Evolutionary conservation across 2,113 vertebrate genomes (phyloP).

Genomic region (Morone saxatilis): DNA sequence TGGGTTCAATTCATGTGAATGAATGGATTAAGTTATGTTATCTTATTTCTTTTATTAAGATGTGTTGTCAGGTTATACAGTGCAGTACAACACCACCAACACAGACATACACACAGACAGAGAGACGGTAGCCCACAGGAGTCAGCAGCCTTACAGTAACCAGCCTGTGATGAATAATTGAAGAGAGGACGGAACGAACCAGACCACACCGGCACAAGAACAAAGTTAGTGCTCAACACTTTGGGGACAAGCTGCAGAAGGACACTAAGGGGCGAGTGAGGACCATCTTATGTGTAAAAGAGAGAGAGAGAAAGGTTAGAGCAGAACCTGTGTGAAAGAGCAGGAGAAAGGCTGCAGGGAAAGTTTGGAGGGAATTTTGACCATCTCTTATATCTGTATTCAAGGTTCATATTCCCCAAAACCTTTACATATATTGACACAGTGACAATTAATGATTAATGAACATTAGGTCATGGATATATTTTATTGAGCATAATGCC

Average conservation of each 20-base stretch:
- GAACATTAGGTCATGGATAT: no score
- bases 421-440: no score
- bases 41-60: no score
- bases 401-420: no score
- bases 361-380: background rate
- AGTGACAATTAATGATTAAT: no score
- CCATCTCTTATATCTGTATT: background rate
- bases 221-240: constrained; percentile 16
- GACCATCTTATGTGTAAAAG: background rate
- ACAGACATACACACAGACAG: background rate
- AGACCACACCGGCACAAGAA: constrained; percentile 20
- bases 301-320: background rate
- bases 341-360: background rate
- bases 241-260: background rate
- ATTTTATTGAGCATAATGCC: no score
- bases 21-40: no score
- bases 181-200: background rate
- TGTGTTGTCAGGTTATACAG: no score
- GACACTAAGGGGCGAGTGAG: background rate
- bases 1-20: no score
- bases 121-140: background rate
- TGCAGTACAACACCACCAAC: background rate
- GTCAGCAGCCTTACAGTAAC: constrained; percentile 6
- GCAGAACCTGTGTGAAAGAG: background rate
- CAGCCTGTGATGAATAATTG: constrained; percentile 50